Evolutionary conservation across 2,113 vertebrate genomes (phyloP), one percentile per base, ranked within the genome.

Genomic region (Microcebus jonahi): DNA sequence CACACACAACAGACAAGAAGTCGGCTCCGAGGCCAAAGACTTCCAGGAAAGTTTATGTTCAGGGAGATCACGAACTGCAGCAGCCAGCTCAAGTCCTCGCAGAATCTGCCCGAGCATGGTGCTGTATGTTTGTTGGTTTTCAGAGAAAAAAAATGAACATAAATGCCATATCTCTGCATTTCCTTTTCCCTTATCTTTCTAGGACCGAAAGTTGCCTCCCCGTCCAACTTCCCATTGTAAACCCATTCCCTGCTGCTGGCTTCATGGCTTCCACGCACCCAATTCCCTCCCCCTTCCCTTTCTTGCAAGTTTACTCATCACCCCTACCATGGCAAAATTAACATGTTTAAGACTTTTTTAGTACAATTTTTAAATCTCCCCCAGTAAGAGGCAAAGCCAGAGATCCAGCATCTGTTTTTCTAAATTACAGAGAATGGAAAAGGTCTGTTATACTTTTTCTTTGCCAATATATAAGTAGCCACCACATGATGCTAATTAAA

Each of bases 21-120:
- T 34, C 12, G 0, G 86, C 68, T 93, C 93, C 63, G n/a, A 98
- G 90, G 94, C 80, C 98, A 96, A 31, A 29, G 36, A 81, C 88
- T 86, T 93, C 88, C 95, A 97, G 65, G 91, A 84, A 97, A 91
- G 94, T 86, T 94, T 91, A 97, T 92, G 85, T 80, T 93, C 5
- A 8, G 93, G 36, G 8, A 90, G 50, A 90, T 77, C 67, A 90
- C 65, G 63, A 96, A 96, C 88, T 61, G 1, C 5, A n/a, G 93
- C 87, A 89, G 82, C 48, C 7, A 34, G 67, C 59, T 42, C 21
- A 42, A 84, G 50, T 87, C 67, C 59, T 95, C 93, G 73, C 77
- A 86, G 29, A 53, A 76, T 76, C 17, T 31, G 88, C 82, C 73
- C 57, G 31, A 96, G 29, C 42, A 82, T 1, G 31, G 45, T 83